Conservation (phyloP, 2,113 vertebrate genomes). For the Cephalophus harveyi region DNA sequence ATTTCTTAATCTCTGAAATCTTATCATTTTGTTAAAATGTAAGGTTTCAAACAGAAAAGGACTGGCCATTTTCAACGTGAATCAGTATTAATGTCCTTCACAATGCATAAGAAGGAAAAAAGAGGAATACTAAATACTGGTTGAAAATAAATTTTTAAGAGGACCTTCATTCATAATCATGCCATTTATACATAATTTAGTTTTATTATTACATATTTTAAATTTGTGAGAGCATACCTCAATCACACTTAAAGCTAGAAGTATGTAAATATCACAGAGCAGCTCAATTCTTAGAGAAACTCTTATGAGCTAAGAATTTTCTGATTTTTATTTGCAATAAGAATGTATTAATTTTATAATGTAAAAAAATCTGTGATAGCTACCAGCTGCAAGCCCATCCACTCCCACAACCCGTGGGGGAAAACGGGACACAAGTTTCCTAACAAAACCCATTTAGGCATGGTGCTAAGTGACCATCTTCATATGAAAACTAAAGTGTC, state of each 20-base stretch:
- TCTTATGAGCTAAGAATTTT: background rate
- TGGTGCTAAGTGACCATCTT: background rate
- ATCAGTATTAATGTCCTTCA: background rate
- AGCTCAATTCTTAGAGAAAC: background rate
- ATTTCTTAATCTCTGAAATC: background rate
- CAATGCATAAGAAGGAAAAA: background rate
- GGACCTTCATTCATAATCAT: background rate
- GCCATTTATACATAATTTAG: background rate
- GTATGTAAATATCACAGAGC: background rate
- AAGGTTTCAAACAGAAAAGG: slow-evolving; percentile 20
- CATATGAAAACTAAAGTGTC: background rate
- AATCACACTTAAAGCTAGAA: slow-evolving; percentile 13
- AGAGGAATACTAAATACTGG: background rate
- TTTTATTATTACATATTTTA: slow-evolving; percentile 12
- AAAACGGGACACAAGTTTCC: background rate
- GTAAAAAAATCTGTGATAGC: background rate
- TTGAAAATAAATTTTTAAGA: slow-evolving; percentile 12
- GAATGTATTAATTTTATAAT: background rate
- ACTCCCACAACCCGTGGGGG: background rate
- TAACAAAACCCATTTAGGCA: background rate
- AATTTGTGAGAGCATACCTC: background rate
- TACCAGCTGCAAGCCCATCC: background rate
- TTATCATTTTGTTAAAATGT: background rate
- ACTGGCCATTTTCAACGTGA: background rate
- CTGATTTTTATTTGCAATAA: slow-evolving; percentile 27